phyloP scores from a whole-genome alignment of 23 tunicate species.

The Corella eumyota region DNA sequence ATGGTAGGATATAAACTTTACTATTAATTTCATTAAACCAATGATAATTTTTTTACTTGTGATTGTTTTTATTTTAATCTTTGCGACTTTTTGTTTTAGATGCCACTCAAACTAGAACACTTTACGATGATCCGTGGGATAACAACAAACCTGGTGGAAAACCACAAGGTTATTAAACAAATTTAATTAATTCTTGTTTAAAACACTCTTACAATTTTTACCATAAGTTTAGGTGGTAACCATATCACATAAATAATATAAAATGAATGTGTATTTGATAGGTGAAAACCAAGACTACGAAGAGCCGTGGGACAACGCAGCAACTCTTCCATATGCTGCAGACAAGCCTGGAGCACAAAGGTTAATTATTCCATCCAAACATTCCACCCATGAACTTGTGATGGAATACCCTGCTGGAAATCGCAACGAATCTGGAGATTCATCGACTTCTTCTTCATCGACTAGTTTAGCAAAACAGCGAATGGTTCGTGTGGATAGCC shows the following conservation, averaged over 20 bases:
- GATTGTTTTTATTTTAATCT: too few relatives aligned
- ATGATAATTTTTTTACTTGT: background rate
- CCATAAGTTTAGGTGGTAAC: too few relatives aligned
- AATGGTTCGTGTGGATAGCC: conserved; percentile 31
- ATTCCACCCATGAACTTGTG: conserved; percentile 5
- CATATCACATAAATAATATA: too few relatives aligned
- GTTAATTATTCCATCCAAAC: background rate
- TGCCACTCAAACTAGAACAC: too few relatives aligned
- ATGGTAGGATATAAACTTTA: conserved; percentile 16
- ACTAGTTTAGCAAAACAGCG: conserved; percentile 43
- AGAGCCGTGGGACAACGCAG: conserved; percentile 82
- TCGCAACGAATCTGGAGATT: conserved; percentile 20
- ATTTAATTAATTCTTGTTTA: too few relatives aligned
- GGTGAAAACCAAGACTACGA: conserved; percentile 67
- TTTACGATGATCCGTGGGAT: background rate
- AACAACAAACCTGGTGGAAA: too few relatives aligned
- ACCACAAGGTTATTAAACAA: too few relatives aligned
- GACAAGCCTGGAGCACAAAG: background rate
- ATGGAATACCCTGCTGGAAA: conserved; percentile 7
- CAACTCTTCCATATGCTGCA: conserved; percentile 15
- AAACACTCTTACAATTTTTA: too few relatives aligned
- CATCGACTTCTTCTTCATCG: conserved; percentile 52
- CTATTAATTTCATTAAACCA: background rate
- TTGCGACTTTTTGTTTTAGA: too few relatives aligned
- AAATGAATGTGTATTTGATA: too few relatives aligned